Conservation (phyloP, 2,797 vertebrate species). For the Glyptemys insculpta region DNA sequence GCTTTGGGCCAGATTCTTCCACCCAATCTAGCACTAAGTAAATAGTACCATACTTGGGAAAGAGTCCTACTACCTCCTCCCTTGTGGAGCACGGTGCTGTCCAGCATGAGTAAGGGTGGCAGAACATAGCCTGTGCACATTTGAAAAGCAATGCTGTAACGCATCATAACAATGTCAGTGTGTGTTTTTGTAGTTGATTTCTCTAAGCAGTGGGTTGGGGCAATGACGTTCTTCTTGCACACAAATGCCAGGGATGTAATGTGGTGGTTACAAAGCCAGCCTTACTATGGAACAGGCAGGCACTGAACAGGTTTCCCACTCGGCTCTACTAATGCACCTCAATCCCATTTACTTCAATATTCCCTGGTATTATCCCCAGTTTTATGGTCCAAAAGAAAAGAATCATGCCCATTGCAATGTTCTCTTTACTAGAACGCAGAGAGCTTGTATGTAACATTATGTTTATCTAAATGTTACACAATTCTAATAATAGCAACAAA, state of each 20-base stretch:
- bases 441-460: background rate
- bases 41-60: background rate
- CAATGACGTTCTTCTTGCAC: background rate
- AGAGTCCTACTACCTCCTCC: too few species aligned
- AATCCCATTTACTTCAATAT: background rate
- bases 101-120: background rate
- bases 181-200: background rate
- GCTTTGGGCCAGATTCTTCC: background rate
- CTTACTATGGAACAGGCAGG: too few species aligned
- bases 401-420: background rate
- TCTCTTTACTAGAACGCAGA: background rate
- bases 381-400: background rate
- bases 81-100: background rate
- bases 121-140: background rate
- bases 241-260: background rate
- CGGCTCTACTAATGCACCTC: background rate
- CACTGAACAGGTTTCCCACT: background rate
- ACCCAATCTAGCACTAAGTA: background rate
- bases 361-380: background rate
- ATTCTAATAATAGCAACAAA: background rate
- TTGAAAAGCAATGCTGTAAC: background rate
- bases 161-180: background rate
- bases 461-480: background rate
- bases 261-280: background rate
- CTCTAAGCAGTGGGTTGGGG: background rate